These are phyloP conservation scores for Xerus rutilus DNA, from an alignment of 2,797 vertebrate species.

Conservation along the genomic window DNA sequence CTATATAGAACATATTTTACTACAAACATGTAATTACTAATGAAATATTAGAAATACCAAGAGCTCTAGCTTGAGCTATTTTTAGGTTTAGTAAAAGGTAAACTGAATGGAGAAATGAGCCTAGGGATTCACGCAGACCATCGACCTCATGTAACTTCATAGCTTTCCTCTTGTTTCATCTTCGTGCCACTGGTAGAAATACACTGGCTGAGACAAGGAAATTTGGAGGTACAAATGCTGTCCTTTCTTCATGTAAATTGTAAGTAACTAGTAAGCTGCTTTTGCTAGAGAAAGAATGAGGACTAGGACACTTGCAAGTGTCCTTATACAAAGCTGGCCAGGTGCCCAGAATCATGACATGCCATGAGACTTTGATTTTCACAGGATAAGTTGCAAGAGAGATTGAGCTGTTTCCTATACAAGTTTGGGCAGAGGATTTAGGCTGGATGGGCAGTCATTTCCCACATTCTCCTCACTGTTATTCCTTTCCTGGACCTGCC, in stretches of 20 bases:
- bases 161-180: background rate
- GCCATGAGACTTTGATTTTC: background rate
- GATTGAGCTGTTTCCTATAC: too few relatives aligned
- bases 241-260: background rate
- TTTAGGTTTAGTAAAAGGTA: background rate
- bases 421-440: background rate
- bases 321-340: background rate
- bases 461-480: too few relatives aligned
- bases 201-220: background rate
- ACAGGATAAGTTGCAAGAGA: background rate
- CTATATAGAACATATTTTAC: background rate
- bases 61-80: background rate
- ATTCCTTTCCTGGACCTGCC: background rate
- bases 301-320: too few relatives aligned
- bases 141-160: background rate
- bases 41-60: slow-evolving; percentile 20
- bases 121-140: background rate
- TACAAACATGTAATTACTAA: background rate
- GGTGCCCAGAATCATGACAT: background rate
- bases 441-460: background rate
- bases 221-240: background rate
- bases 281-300: background rate
- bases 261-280: background rate
- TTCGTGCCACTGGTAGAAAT: background rate
- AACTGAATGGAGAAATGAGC: background rate